Percentiles rank a stretch among this genome's conserved stretches.
Conservation (phyloP, 2,113 vertebrate genomes). For the Gambusia holbrooki region DNA sequence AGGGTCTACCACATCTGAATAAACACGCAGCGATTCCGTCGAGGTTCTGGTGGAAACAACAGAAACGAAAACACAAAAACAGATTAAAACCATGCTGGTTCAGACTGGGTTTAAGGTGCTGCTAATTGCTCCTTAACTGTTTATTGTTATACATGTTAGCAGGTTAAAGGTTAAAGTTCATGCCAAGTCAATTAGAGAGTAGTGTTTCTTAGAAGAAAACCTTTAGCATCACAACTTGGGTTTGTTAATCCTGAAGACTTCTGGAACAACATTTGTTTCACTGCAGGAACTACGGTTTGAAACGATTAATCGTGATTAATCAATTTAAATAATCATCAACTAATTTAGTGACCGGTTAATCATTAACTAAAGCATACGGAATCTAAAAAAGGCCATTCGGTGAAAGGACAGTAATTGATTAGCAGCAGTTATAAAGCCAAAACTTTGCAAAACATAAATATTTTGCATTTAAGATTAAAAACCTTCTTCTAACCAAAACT, state of each 20-base stretch:
- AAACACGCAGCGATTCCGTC: constrained; percentile 45
- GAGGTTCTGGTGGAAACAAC: neutral
- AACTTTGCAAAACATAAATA: too few species aligned
- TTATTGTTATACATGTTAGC: neutral
- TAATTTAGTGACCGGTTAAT: too few species aligned
- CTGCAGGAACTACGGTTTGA: too few species aligned
- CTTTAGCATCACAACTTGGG: neutral
- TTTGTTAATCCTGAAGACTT: neutral
- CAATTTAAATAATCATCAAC: too few species aligned
- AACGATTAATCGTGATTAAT: too few species aligned
- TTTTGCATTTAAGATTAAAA: too few species aligned
- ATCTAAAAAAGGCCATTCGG: too few species aligned
- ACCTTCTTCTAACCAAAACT: too few species aligned
- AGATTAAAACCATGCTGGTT: neutral
- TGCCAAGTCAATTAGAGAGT: neutral
- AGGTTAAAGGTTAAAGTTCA: neutral
- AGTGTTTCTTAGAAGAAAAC: too few species aligned
- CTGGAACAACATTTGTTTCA: neutral
- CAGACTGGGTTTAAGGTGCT: neutral
- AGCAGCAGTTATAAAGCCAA: too few species aligned
- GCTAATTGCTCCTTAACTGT: neutral
- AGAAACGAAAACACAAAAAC: neutral
- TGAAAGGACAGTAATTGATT: too few species aligned
- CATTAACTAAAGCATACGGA: too few species aligned
- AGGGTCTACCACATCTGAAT: constrained; percentile 57